phyloP scores from a whole-genome alignment of 2,797 vertebrate species.

The Zenarchopterus dispar region DNA sequence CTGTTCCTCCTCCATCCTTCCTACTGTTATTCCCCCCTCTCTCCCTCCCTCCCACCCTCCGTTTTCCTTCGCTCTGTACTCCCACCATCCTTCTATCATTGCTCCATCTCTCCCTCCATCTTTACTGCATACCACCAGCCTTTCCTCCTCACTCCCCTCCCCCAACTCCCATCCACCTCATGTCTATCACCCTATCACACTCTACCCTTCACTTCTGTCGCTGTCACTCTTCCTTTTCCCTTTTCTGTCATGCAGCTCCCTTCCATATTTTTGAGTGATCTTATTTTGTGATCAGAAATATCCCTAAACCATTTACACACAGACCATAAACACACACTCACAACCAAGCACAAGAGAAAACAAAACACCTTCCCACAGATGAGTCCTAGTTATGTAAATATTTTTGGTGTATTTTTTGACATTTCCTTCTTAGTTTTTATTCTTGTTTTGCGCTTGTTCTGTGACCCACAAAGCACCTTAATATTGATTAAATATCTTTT shows the following conservation, averaged over 20 bases:
- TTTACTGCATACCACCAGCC: slow-evolving; percentile 28
- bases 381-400: slow-evolving; percentile 67
- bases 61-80: slow-evolving; percentile 60
- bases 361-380: slow-evolving; percentile 67
- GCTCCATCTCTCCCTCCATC: slow-evolving; percentile 48
- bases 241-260: slow-evolving; percentile 2
- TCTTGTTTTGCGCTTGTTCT: slow-evolving; percentile 25
- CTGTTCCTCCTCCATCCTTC: slow-evolving; percentile 74
- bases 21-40: slow-evolving; percentile 52
- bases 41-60: slow-evolving; percentile 28
- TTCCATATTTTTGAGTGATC: slow-evolving; percentile 11
- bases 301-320: slow-evolving; percentile 45
- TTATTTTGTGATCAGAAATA: slow-evolving; percentile 43
- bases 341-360: slow-evolving; percentile 39
- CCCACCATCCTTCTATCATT: slow-evolving; percentile 60
- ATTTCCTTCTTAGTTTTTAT: slow-evolving; percentile 47
- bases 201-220: slow-evolving; percentile 30
- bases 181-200: slow-evolving; percentile 24
- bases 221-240: slow-evolving; percentile 1
- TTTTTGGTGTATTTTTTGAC: slow-evolving; percentile 52
- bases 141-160: slow-evolving; percentile 29
- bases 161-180: slow-evolving; percentile 30
- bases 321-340: slow-evolving; percentile 25
- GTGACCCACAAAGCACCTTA: neutral
- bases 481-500: too few relatives aligned